A percentile compares a stretch with the other conserved stretches of the same genome.
These are phyloP conservation scores for Temnothorax longispinosus DNA, from an alignment of 1,140 invertebrate genomes.

Conservation along the genomic window DNA sequence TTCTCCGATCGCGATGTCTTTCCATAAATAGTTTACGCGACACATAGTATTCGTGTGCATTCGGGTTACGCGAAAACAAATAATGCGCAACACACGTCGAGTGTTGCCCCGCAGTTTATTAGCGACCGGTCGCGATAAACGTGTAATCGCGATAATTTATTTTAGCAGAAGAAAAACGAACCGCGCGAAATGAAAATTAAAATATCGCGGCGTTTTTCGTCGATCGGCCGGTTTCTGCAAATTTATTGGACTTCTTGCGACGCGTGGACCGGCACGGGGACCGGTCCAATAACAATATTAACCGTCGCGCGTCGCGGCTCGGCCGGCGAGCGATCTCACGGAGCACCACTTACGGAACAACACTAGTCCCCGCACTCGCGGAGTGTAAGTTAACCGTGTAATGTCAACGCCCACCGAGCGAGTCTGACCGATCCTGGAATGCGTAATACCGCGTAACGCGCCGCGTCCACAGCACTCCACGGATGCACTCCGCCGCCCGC, in stretches of 20 bases:
- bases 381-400: conserved; percentile 28
- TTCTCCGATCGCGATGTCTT: background rate
- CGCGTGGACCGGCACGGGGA: background rate
- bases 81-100: background rate
- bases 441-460: conserved; percentile 28
- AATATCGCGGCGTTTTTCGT: conserved; percentile 54
- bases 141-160: conserved; percentile 27
- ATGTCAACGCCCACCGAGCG: conserved; percentile 32
- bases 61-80: conserved; percentile 5
- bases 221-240: conserved; percentile 59
- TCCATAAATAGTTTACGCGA: background rate
- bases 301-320: background rate
- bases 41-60: background rate
- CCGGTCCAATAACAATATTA: conserved; percentile 58
- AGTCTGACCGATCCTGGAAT: conserved; percentile 34
- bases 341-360: conserved; percentile 5
- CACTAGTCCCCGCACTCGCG: background rate
- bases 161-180: conserved; percentile 8
- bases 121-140: conserved; percentile 51
- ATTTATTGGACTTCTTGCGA: conserved; percentile 27
- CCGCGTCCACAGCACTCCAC: background rate
- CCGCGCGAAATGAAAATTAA: conserved; percentile 42
- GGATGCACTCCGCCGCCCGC: background rate
- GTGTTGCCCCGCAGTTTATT: conserved; percentile 37
- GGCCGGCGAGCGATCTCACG: background rate